Evolutionary conservation across 2,797 vertebrate genomes (phyloP).

Genomic region (Girardinus metallicus): DNA sequence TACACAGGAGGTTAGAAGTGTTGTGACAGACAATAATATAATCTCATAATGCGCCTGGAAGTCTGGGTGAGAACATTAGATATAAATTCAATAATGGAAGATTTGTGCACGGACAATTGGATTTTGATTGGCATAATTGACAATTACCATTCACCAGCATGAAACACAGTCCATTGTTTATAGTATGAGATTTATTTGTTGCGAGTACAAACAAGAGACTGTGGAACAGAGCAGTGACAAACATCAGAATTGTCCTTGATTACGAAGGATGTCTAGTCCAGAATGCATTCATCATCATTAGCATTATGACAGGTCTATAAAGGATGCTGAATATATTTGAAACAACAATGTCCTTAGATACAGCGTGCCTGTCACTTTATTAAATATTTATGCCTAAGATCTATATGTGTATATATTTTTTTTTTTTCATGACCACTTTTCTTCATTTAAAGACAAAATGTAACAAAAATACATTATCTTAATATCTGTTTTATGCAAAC

Average conservation of each 20-base stretch:
- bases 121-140: slow-evolving; percentile 78
- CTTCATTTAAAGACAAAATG: no score
- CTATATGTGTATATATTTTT: no score
- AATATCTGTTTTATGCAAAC: no score
- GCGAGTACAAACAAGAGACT: slow-evolving; percentile 51
- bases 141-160: slow-evolving; percentile 71
- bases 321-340: slow-evolving; percentile 21
- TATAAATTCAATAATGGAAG: slow-evolving; percentile 68
- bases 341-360: slow-evolving; percentile 3
- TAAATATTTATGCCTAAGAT: not conserved
- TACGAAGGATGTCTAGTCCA: slow-evolving; percentile 15
- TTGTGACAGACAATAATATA: slow-evolving; percentile 41
- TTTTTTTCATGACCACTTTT: no score
- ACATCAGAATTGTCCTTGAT: slow-evolving; percentile 44
- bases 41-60: slow-evolving; percentile 61
- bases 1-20: slow-evolving; percentile 39
- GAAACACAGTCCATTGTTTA: slow-evolving; percentile 55
- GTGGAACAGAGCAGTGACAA: slow-evolving; percentile 38
- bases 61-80: slow-evolving; percentile 64
- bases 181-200: slow-evolving; percentile 55
- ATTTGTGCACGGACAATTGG: slow-evolving; percentile 68
- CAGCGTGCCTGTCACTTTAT: not conserved
- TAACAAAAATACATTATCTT: no score
- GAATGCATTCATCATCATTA: slow-evolving; percentile 48
- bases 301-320: slow-evolving; percentile 1